Evolutionary conservation across 2,888 invertebrate species (phyloP).

Genomic region (Catocala sponsa): DNA sequence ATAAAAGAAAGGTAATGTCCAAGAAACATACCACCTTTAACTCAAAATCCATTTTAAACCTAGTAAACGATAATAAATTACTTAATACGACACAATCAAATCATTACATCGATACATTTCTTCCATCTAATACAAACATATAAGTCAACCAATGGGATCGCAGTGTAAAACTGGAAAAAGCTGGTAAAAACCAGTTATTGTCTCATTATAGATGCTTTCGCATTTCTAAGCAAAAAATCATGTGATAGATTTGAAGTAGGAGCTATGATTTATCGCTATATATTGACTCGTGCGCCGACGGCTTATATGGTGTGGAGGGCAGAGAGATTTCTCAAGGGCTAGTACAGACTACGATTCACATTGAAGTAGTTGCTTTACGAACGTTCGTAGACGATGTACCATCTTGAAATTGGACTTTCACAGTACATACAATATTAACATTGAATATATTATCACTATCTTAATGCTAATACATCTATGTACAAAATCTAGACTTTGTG

Average conservation of each 20-base stretch:
- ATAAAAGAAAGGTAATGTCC: no score
- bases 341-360: no score
- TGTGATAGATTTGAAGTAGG: slow-evolving; percentile 52
- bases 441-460: no score
- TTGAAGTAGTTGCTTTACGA: no score
- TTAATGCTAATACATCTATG: no score
- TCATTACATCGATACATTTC: slow-evolving; percentile 40
- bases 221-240: slow-evolving; percentile 52
- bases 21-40: no score
- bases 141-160: slow-evolving; percentile 32
- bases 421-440: no score
- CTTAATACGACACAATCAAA: slow-evolving; percentile 17
- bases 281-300: slow-evolving; percentile 6
- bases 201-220: slow-evolving; percentile 51
- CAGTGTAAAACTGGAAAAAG: slow-evolving; percentile 37
- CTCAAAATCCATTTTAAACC: background rate
- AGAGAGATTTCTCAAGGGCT: slow-evolving; percentile 2
- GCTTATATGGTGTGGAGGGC: slow-evolving; percentile 10
- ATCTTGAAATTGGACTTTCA: no score
- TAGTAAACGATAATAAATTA: slow-evolving; percentile 12
- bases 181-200: slow-evolving; percentile 43
- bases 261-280: slow-evolving; percentile 51
- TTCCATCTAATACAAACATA: slow-evolving; percentile 16
- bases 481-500: no score
- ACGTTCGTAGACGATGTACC: no score